Conservation (phyloP, 2,888 invertebrate species). For the Philereme vetulata region DNA sequence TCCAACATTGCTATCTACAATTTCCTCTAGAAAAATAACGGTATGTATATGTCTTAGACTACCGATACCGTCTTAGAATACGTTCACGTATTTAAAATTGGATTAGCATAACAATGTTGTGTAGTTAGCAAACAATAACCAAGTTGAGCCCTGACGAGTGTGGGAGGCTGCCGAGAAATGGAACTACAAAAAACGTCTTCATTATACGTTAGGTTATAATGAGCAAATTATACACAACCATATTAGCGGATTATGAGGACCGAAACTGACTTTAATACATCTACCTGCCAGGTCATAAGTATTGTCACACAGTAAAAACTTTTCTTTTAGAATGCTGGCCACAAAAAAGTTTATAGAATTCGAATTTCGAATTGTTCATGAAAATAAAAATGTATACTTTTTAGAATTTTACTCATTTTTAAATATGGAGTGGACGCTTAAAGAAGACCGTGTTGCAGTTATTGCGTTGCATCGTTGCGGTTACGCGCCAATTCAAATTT, state of each 20-base stretch:
- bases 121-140: slow-evolving; percentile 49
- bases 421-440: too few species aligned
- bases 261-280: too few species aligned
- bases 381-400: too few species aligned
- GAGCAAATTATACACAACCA: slow-evolving; percentile 11
- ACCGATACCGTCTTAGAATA: not conserved
- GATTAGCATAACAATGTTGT: slow-evolving; percentile 40
- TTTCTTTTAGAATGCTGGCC: too few species aligned
- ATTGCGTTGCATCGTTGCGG: too few species aligned
- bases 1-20: slow-evolving; percentile 7
- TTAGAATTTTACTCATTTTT: too few species aligned
- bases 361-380: too few species aligned
- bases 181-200: slow-evolving; percentile 42
- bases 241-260: slow-evolving; percentile 1
- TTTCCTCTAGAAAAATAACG: slow-evolving; percentile 10
- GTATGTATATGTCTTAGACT: not conserved
- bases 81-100: slow-evolving; percentile 25
- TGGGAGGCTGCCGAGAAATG: slow-evolving; percentile 38
- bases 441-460: too few species aligned
- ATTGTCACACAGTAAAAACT: too few species aligned
- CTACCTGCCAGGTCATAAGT: too few species aligned
- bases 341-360: too few species aligned
- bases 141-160: slow-evolving; percentile 33
- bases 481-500: too few species aligned
- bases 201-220: slow-evolving; percentile 31